Base-by-base conservation (phyloP, 2,888 invertebrate genomes). In the Netelia inedita region DNA sequence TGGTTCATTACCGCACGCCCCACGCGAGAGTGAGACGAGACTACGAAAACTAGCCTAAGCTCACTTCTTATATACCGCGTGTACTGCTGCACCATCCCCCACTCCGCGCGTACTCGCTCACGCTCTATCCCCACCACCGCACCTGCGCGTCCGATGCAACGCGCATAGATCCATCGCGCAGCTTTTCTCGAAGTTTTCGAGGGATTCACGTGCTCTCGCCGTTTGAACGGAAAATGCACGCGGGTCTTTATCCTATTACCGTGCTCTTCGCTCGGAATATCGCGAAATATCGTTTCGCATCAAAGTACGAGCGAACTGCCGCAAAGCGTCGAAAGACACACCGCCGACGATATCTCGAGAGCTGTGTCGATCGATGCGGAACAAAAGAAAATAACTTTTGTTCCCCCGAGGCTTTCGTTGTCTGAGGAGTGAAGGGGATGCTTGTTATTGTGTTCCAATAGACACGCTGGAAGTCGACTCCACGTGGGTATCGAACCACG, bases 1-100 rank as follows among this genome's bases (percentile, higher is more conserved):
- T 91, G 91, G 90, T 93, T 93, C 92, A 93, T 93, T 93, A 93
- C 79, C 79, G 46, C 90, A 89, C 89, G 89, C 91, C 92, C 91
- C 90, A 91, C 91, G 91, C 90, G 91, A 91, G 92, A 91, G 91
- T 89, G 88, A 91, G 92, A 92, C 90, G 92, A 91, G 89, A 91
- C 89, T 90, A 35, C 81, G 83, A 80, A 76, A 82, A 82, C 85
- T 84, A 76, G 82, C 78, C 80, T 75, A 82, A 79, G 84, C 82
- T 75, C 57, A 50, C 55, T 35, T 69, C 78, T 41, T 59, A 61
- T 46, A 23, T 75, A 41, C 50, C 66, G 68, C 73, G 69, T 73
- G 73, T 46, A n/a, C 43, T 19, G 46, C 46, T 46, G 46, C 46
- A 6, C 6, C 35, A 6, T 35, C 35, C 35, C 35, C 35, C 35